phyloP scores from a whole-genome alignment of 2,797 vertebrate genomes.

The Protosalanx chinensis region DNA sequence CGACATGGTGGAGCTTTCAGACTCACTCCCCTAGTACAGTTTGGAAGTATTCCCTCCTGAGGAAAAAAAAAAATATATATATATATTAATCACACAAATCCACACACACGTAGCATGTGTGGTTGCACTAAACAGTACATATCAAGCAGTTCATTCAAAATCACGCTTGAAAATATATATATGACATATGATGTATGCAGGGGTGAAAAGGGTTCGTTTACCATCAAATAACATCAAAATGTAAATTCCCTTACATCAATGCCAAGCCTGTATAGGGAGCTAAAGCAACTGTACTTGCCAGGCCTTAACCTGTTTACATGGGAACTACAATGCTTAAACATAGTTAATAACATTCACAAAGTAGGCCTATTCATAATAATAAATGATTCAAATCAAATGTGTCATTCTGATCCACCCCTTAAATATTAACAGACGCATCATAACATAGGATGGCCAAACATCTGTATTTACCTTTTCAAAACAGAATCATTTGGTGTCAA shows the following conservation, averaged over 20 bases:
- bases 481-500: not conserved
- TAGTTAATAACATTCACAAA: not conserved
- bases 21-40: slow-evolving; percentile 37
- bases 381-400: too few relatives aligned
- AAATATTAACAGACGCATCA: not conserved
- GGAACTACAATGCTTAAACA: not conserved
- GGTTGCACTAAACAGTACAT: not conserved
- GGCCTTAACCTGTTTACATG: not conserved
- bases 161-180: not conserved
- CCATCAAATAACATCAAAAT: too few relatives aligned
- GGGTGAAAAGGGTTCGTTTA: too few relatives aligned
- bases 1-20: slow-evolving; percentile 81
- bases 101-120: not conserved
- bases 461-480: slow-evolving; percentile 20
- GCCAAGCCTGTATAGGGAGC: not conserved
- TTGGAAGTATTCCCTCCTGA: slow-evolving; percentile 55
- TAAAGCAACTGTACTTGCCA: not conserved
- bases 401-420: too few relatives aligned
- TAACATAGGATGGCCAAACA: not conserved
- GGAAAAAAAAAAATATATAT: slow-evolving; percentile 15
- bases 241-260: not conserved
- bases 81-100: not conserved
- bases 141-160: not conserved
- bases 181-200: not conserved
- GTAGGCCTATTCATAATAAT: not conserved